Conservation (phyloP, 2,113 vertebrate species). For the Crocuta crocuta region DNA sequence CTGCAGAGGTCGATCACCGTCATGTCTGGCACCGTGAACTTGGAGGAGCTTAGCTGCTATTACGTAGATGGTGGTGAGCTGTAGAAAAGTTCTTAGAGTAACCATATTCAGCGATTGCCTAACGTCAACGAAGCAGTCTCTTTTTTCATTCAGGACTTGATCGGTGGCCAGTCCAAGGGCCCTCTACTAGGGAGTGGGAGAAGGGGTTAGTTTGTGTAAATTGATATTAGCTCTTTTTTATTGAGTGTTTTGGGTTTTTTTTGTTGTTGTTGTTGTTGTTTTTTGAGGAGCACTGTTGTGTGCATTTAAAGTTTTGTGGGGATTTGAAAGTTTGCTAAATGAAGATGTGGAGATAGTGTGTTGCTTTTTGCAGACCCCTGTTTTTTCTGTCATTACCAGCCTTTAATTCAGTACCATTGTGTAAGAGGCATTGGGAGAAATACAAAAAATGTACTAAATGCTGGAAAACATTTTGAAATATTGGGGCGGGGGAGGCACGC, state of each 20-base stretch:
- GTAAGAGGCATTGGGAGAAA: neutral
- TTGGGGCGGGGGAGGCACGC: no score
- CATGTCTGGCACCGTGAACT: neutral
- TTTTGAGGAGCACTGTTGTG: neutral
- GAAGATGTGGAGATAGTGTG: neutral
- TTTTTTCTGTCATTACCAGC: neutral
- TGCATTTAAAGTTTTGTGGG: neutral
- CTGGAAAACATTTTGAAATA: neutral
- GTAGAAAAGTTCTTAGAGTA: neutral
- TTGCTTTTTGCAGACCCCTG: neutral
- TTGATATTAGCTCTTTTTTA: neutral
- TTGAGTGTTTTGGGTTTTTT: neutral
- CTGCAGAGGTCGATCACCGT: neutral
- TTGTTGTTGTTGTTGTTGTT: neutral
- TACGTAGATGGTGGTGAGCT: neutral
- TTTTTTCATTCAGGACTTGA: neutral
- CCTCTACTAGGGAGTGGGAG: neutral
- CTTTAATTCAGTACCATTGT: neutral
- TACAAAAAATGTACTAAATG: neutral
- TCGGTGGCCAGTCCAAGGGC: neutral
- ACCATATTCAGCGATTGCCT: neutral
- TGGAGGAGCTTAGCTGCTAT: neutral
- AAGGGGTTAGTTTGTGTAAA: neutral
- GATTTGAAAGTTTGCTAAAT: neutral
- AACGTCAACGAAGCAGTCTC: neutral